Evolutionary conservation across 2,888 invertebrate species (phyloP).

Genomic region (Cryptops parisi): DNA sequence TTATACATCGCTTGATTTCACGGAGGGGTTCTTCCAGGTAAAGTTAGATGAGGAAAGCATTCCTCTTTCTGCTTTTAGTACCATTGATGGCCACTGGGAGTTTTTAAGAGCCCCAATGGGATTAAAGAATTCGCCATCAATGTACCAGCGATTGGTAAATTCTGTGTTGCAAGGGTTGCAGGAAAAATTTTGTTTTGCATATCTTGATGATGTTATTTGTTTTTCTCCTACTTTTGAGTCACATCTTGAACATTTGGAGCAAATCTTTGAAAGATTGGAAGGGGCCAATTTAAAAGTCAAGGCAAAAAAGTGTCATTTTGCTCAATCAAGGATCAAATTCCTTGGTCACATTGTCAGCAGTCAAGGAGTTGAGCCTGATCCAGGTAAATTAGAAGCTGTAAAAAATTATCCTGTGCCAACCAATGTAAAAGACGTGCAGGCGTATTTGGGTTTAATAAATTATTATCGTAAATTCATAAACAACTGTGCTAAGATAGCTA

Average conservation of each 20-base stretch:
- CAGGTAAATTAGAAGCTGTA: background rate
- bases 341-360: background rate
- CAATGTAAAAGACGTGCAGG: background rate
- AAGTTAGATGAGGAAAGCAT: background rate
- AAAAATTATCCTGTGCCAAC: background rate
- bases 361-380: background rate
- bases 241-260: background rate
- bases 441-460: conserved; percentile 1
- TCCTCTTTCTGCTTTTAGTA: background rate
- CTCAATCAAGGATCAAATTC: background rate
- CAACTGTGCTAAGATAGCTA: background rate
- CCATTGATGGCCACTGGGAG: background rate
- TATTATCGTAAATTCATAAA: conserved; percentile 4
- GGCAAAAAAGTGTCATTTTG: conserved; percentile 3
- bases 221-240: background rate
- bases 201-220: conserved; percentile 8
- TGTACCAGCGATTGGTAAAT: background rate
- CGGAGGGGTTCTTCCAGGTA: background rate
- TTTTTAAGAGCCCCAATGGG: conserved; percentile 1
- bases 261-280: background rate
- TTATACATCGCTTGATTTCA: background rate
- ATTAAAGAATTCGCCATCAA: conserved; percentile 4
- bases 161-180: background rate
- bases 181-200: conserved; percentile 1
- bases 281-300: background rate